These are phyloP conservation scores for Anabacerthia variegaticeps DNA, from an alignment of 2,797 vertebrate genomes.

Conservation along the genomic window DNA sequence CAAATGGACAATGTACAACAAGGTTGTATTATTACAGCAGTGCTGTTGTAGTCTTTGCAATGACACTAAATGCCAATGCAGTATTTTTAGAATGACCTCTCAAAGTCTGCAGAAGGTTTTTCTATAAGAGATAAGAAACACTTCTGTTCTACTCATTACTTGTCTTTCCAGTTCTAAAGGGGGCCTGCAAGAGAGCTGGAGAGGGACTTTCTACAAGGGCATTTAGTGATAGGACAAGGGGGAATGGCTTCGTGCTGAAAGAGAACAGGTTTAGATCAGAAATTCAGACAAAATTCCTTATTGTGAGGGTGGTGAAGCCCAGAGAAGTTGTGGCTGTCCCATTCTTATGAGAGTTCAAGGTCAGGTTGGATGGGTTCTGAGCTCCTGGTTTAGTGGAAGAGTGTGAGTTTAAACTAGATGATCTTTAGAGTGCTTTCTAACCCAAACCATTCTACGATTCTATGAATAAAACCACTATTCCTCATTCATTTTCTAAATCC, in stretches of 20 bases:
- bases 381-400: background rate
- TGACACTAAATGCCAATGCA: background rate
- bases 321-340: background rate
- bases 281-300: background rate
- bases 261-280: background rate
- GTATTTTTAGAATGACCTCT: background rate
- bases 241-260: background rate
- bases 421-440: background rate
- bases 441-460: background rate
- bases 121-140: background rate
- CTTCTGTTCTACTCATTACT: background rate
- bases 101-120: background rate
- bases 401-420: background rate
- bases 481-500: background rate
- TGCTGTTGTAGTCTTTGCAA: background rate
- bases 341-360: background rate
- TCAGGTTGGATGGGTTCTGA: background rate
- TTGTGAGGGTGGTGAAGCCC: background rate
- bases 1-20: background rate
- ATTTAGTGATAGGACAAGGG: background rate
- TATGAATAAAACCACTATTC: background rate
- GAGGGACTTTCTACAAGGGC: background rate
- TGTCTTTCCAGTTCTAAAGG: background rate
- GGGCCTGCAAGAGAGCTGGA: accelerated
- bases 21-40: background rate